Evolutionary conservation across 2,888 invertebrate genomes (phyloP).

Genomic region (Tetranychus piercei): DNA sequence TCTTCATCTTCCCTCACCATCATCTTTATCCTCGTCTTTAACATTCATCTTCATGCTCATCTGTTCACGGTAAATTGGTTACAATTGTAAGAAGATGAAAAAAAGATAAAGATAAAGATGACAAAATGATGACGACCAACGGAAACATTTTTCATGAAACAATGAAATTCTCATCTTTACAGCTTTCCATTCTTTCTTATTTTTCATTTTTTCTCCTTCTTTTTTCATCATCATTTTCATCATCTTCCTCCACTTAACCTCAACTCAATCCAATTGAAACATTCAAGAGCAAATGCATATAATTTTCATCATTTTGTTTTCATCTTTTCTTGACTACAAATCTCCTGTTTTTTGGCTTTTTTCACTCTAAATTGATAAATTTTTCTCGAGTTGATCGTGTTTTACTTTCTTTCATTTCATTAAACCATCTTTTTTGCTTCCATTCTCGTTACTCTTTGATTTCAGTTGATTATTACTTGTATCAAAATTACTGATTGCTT

Average conservation of each 20-base stretch:
- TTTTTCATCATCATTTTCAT: background rate
- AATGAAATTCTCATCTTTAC: background rate
- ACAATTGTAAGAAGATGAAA: background rate
- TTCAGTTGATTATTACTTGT: too few species aligned
- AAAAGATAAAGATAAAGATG: background rate
- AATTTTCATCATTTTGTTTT: too few species aligned
- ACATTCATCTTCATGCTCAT: background rate
- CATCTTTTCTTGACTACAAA: too few species aligned
- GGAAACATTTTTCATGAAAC: background rate
- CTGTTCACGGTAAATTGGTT: background rate
- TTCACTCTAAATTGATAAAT: too few species aligned
- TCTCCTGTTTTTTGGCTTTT: too few species aligned
- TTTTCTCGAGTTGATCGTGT: too few species aligned
- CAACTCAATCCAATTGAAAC: too few species aligned
- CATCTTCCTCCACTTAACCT: background rate
- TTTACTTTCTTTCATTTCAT: too few species aligned
- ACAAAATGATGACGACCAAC: slow-evolving; percentile 1
- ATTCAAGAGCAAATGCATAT: too few species aligned
- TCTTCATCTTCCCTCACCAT: background rate
- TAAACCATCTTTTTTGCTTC: too few species aligned
- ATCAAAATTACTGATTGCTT: too few species aligned
- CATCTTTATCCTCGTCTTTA: background rate
- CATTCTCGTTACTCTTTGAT: too few species aligned
- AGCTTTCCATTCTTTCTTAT: background rate
- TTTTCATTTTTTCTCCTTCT: background rate